Base-by-base conservation (phyloP, 2,113 vertebrate genomes). In the Ctenomys sociabilis region DNA sequence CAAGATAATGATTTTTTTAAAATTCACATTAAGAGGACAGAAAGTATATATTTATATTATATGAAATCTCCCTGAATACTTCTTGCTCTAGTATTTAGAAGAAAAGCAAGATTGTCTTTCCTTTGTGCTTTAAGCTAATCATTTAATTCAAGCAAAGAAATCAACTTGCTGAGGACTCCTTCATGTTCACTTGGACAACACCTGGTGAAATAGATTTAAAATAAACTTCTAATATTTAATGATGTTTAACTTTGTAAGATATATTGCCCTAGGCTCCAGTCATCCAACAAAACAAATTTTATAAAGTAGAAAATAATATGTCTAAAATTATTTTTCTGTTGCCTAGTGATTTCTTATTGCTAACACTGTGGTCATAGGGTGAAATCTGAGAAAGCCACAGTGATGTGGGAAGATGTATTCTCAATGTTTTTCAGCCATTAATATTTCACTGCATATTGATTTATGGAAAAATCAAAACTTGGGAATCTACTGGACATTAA, bases 81-180 rank as follows among this genome's bases (percentile, higher is more conserved):
- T 83, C n/a, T 95, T 95, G 59, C 87, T 91, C 30, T 92, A 30
- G 68, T 83, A 35, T 82, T 89, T 13, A 77, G 1, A 91, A 57
- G 83, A 54, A 40, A 4, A 82, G 40, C 28, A 86, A 4, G 4
- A 30, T 68, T 81, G 8, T 68, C 5, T 95, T 94, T 1, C 8
- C 26, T 57, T 81, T 89, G 78, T 1, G 63, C 19, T 45, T 93
- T 43, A 89, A 93, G 95, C 5, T 52, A 82, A 80, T 90, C 16
- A 94, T 63, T 84, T 85, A 49, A 90, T 93, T 97, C 95, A 91
- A 72, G 92, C 59, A 97, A 93, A 93, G 5, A 89, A 96, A 89
- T 85, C 30, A 90, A 43, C 32, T 94, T 94, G 8, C 26, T 61
- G 11, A 94, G 49, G 11, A 86, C n/a, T 28, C 10, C 45, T 93